Evolutionary conservation across 2,113 vertebrate species (phyloP).

Genomic region (Gyps fulvus): DNA sequence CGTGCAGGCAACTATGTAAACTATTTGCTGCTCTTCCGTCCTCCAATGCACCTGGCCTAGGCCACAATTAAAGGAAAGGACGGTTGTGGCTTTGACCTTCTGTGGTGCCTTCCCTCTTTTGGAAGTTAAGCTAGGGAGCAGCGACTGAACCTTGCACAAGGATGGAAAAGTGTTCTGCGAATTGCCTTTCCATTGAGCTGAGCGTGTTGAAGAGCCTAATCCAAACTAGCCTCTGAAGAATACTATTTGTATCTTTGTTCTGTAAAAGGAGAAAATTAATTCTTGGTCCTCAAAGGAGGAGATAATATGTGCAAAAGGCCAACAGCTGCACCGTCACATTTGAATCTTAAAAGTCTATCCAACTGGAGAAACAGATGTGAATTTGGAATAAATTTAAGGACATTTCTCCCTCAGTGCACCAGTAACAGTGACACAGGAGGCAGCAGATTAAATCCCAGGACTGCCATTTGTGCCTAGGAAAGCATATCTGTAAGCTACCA

Average conservation of each 20-base stretch:
- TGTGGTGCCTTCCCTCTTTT: background rate
- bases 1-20: background rate
- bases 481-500: background rate
- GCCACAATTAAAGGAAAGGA: background rate
- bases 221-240: background rate
- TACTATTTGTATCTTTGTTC: background rate
- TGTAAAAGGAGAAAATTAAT: background rate
- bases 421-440: background rate
- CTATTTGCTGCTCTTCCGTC: background rate
- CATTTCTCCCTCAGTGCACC: background rate
- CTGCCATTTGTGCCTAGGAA: background rate
- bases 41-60: background rate
- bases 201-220: background rate
- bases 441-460: background rate
- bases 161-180: background rate
- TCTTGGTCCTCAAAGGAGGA: background rate
- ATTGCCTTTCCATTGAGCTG: background rate
- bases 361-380: constrained; percentile 38
- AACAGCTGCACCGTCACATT: constrained; percentile 10
- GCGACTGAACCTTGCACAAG: background rate
- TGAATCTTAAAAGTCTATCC: background rate
- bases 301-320: background rate
- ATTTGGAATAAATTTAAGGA: background rate
- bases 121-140: background rate
- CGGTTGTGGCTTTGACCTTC: background rate